A percentile compares a stretch with the other conserved stretches of the same genome.
Conservation (phyloP, 2,113 vertebrate genomes). For the Callaeas wilsoni region DNA sequence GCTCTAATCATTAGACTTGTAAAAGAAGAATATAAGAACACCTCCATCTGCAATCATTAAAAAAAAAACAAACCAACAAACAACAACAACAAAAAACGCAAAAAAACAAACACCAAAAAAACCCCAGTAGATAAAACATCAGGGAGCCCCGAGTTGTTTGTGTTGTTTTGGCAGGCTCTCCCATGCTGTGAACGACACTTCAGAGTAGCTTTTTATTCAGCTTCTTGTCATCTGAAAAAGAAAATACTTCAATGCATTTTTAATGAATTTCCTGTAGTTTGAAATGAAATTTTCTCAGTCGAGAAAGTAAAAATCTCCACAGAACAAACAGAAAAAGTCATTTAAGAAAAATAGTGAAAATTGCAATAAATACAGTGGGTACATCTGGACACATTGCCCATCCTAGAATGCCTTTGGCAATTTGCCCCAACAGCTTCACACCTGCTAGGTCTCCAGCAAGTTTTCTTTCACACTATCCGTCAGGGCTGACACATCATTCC, state of each 20-base stretch:
- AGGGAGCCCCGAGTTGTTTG: accelerated
- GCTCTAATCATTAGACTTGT: background rate
- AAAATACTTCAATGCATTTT: conserved; percentile 31
- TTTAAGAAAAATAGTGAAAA: background rate
- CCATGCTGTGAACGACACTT: background rate
- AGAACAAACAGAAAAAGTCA: background rate
- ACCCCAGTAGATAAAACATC: background rate
- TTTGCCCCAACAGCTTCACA: background rate
- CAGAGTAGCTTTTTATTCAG: background rate
- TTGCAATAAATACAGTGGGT: background rate
- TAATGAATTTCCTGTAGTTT: background rate
- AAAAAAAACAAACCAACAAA: background rate
- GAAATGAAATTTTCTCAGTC: background rate
- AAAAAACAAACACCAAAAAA: background rate
- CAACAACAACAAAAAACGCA: background rate
- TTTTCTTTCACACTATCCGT: background rate
- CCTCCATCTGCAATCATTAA: background rate
- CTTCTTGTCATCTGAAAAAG: conserved; percentile 19
- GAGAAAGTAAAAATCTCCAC: background rate
- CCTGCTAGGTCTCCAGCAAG: background rate
- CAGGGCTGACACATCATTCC: background rate
- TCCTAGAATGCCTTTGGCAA: background rate
- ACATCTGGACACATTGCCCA: background rate
- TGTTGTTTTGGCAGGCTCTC: background rate
- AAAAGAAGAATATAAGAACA: background rate